These are phyloP conservation scores for Laterallus jamaicensis DNA, from an alignment of 2,113 vertebrate genomes.

Conservation along the genomic window DNA sequence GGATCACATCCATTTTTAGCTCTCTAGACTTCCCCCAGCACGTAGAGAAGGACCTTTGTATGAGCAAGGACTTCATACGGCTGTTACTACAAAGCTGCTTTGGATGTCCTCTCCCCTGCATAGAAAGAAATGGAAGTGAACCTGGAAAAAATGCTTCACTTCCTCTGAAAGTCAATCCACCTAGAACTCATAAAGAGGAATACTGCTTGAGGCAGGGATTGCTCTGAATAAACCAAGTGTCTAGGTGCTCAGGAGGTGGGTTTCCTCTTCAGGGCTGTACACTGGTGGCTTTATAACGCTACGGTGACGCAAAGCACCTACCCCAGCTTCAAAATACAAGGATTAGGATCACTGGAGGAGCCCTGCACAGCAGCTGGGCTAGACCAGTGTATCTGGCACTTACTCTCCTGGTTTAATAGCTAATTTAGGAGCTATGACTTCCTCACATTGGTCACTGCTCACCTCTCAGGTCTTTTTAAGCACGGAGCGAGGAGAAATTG, in stretches of 20 bases:
- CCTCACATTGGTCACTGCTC: not conserved
- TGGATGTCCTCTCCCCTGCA: not conserved
- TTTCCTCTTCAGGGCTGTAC: not conserved
- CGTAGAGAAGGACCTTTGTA: not conserved
- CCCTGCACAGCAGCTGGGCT: not conserved
- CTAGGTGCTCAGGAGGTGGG: not conserved
- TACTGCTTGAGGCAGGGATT: not conserved
- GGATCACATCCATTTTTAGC: not conserved
- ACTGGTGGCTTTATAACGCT: not conserved
- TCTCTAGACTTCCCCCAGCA: not conserved
- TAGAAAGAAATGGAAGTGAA: not conserved
- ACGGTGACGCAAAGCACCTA: rapidly evolving
- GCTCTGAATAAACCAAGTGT: conserved; percentile 20
- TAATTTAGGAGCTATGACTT: not conserved
- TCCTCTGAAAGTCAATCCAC: conserved; percentile 18
- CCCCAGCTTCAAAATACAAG: not conserved
- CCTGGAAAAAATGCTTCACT: conserved; percentile 39
- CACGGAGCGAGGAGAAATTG: not conserved
- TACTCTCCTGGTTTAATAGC: not conserved
- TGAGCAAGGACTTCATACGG: not conserved
- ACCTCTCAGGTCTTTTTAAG: not conserved
- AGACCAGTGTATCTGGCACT: not conserved
- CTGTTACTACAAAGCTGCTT: not conserved
- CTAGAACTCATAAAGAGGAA: conserved; percentile 35
- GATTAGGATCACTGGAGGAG: not conserved